A percentile compares a stretch with the other conserved stretches of the same genome.
Evolutionary conservation across 2,797 vertebrate species (phyloP).

Genomic region (Macrochelys suwanniensis): DNA sequence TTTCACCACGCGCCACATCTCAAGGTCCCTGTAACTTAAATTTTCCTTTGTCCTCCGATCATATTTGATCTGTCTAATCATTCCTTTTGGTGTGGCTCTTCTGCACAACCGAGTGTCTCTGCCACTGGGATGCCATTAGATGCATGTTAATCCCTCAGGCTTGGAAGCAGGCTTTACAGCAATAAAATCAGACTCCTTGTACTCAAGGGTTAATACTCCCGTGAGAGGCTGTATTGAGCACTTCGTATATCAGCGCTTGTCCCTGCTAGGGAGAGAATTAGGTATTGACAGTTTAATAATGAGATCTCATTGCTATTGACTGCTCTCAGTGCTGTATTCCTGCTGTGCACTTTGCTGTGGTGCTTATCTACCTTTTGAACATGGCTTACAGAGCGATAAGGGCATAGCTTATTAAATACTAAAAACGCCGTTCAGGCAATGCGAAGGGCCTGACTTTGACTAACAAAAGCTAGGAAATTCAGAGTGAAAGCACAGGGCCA

Average conservation of each 20-base stretch:
- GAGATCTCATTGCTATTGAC: slow-evolving; percentile 79
- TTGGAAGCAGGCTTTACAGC: background rate
- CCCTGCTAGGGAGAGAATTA: slow-evolving; percentile 49
- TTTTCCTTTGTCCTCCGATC: background rate
- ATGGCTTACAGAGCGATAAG: background rate
- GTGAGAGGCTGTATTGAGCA: slow-evolving; percentile 17
- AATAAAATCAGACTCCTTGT: background rate
- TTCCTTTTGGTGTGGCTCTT: background rate
- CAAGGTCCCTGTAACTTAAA: accelerated
- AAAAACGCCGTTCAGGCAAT: background rate
- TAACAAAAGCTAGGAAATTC: slow-evolving; percentile 32
- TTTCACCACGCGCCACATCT: accelerated
- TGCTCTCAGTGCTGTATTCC: background rate
- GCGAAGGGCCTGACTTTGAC: background rate
- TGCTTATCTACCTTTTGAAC: slow-evolving; percentile 51
- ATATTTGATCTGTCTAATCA: background rate
- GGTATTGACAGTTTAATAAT: slow-evolving; percentile 83
- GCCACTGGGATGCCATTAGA: background rate
- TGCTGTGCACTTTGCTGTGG: background rate
- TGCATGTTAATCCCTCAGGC: background rate
- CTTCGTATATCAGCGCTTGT: slow-evolving; percentile 31
- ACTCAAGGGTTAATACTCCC: slow-evolving; percentile 44
- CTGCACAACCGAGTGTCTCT: background rate
- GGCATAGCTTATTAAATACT: slow-evolving; percentile 41
- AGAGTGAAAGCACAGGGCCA: slow-evolving; percentile 22